A percentile compares a stretch with the other conserved stretches of the same genome.
phyloP scores from a whole-genome alignment of 2,888 invertebrate genomes.

The Microdon myrmicae region DNA sequence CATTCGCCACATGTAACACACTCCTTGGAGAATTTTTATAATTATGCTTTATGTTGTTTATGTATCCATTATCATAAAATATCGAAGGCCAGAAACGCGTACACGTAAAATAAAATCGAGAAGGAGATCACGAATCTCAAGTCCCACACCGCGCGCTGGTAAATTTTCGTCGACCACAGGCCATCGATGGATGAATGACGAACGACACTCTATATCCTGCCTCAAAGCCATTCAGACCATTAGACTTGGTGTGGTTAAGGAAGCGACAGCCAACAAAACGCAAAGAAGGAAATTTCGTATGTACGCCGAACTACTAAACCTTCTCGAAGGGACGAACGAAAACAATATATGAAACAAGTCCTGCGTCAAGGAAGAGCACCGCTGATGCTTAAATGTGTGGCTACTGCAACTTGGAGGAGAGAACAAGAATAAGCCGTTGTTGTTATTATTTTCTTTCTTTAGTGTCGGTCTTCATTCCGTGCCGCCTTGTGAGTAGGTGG shows the following conservation, averaged over 20 bases:
- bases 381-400: constrained; percentile 37
- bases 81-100: constrained; percentile 42
- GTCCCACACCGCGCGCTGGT: constrained; percentile 3
- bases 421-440: constrained; percentile 8
- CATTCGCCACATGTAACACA: constrained; percentile 10
- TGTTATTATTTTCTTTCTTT: neutral
- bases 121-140: constrained; percentile 1
- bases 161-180: constrained; percentile 17
- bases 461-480: neutral
- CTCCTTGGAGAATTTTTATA: constrained; percentile 48
- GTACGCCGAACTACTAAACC: constrained; percentile 5
- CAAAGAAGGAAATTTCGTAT: constrained; percentile 7
- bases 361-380: constrained; percentile 24
- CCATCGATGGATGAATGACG: constrained; percentile 42
- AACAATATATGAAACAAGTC: constrained; percentile 19
- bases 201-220: constrained; percentile 16
- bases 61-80: constrained; percentile 53
- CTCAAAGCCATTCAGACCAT: constrained; percentile 31
- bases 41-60: constrained; percentile 53
- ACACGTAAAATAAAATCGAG: constrained; percentile 37
- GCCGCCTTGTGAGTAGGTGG: constrained; percentile 10
- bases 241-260: constrained; percentile 39
- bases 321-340: constrained; percentile 5
- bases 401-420: constrained; percentile 42
- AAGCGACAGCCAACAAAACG: constrained; percentile 21